phyloP scores from a whole-genome alignment of 2,797 vertebrate species.

The Sphenopsis melanotis region DNA sequence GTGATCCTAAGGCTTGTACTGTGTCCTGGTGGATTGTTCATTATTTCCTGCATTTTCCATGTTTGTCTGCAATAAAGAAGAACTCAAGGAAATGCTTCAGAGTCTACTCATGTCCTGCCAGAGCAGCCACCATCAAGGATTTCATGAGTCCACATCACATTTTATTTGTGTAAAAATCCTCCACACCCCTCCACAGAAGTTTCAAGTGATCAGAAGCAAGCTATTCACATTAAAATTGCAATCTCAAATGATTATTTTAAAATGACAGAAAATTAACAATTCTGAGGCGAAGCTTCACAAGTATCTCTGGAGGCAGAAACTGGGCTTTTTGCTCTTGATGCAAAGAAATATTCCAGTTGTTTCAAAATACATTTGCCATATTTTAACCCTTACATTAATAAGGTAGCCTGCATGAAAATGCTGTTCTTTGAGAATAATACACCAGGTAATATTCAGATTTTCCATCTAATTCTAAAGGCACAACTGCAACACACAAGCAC shows the following conservation, averaged over 20 bases:
- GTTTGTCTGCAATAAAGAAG: not conserved
- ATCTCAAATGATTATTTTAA: not conserved
- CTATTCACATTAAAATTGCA: not conserved
- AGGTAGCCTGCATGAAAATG: not conserved
- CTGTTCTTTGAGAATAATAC: not conserved
- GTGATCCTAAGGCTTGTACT: not conserved
- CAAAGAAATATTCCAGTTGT: not conserved
- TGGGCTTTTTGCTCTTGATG: not conserved
- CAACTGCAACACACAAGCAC: not conserved
- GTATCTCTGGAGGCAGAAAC: not conserved
- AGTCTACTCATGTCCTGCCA: accelerated
- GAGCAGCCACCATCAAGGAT: not conserved
- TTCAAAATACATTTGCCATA: not conserved
- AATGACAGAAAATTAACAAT: not conserved
- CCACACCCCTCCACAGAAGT: not conserved
- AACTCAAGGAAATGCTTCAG: not conserved
- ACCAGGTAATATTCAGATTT: not conserved
- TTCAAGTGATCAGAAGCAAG: not conserved
- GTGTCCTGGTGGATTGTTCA: not conserved
- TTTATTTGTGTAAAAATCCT: not conserved
- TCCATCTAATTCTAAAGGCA: not conserved
- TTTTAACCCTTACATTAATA: not conserved
- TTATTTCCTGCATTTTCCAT: not conserved
- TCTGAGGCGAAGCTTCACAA: not conserved
- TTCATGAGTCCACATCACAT: accelerated